phyloP scores from a whole-genome alignment of 2,888 invertebrate genomes.

The Latrodectus elegans region DNA sequence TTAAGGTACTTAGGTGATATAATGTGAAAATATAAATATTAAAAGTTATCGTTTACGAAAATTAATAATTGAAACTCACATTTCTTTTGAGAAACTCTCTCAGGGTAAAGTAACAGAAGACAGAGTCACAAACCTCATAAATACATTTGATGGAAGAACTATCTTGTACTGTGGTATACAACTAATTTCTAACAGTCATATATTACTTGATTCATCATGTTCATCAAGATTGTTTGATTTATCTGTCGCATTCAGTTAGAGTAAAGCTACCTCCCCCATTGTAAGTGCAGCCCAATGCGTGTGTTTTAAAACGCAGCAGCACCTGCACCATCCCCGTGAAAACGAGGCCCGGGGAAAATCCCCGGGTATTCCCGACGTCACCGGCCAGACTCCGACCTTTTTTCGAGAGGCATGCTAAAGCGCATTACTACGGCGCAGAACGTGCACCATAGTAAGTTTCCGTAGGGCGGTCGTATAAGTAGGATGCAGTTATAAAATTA shows the following conservation, averaged over 20 bases:
- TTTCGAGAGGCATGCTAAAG: conserved; percentile 18
- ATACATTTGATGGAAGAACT: no score
- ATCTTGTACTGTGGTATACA: no score
- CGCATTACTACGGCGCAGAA: conserved; percentile 69
- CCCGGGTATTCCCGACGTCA: conserved; percentile 58
- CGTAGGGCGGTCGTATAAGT: conserved; percentile 26
- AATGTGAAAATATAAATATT: no score
- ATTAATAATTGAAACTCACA: no score
- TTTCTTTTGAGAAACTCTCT: no score
- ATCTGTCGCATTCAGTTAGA: not conserved
- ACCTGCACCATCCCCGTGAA: conserved; percentile 49
- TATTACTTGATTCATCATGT: not conserved
- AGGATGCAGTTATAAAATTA: conserved; percentile 65
- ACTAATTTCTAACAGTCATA: not conserved
- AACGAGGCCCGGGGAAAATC: conserved; percentile 54
- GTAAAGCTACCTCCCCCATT: conserved; percentile 42
- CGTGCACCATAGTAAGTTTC: conserved; percentile 63
- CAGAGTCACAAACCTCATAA: no score
- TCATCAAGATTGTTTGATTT: not conserved
- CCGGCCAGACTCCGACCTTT: conserved; percentile 40
- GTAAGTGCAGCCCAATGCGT: conserved; percentile 50
- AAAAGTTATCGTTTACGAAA: no score
- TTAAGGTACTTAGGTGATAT: no score
- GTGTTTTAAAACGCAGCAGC: conserved; percentile 60
- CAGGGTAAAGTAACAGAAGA: no score